Evolutionary conservation across 1,140 invertebrate species (phyloP).

Genomic region (Lepidurus packardi): DNA sequence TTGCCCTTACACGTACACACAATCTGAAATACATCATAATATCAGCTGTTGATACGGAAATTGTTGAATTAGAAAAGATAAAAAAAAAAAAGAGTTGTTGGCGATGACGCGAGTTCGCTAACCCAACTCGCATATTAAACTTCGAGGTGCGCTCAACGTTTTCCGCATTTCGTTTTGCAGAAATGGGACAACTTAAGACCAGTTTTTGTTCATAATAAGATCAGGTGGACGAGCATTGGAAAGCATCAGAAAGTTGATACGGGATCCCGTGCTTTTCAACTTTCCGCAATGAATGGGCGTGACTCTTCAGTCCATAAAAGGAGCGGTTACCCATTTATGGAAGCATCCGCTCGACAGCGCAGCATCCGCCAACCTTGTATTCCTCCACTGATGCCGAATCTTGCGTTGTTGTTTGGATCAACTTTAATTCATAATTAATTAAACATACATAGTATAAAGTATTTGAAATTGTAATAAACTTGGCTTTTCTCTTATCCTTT

Average conservation of each 20-base stretch:
- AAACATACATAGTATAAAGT: background rate
- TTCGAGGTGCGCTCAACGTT: background rate
- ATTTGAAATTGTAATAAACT: background rate
- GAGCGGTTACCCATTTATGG: constrained; percentile 12
- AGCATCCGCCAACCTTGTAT: constrained; percentile 16
- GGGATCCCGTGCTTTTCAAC: background rate
- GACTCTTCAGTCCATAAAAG: constrained; percentile 3
- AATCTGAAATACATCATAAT: background rate
- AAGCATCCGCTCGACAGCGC: background rate
- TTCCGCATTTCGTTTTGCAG: background rate
- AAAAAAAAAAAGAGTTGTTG: background rate
- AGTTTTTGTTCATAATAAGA: background rate
- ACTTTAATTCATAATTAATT: background rate
- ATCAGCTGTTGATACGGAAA: background rate
- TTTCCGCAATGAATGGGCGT: constrained; percentile 18
- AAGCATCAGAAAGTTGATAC: background rate
- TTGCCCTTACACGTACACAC: background rate
- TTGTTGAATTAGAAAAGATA: background rate
- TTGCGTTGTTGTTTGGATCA: background rate
- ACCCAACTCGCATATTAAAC: background rate
- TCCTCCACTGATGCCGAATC: background rate
- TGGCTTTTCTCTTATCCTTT: background rate
- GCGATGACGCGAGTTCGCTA: background rate
- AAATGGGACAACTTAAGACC: background rate
- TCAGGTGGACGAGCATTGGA: background rate